A percentile compares a stretch with the other conserved stretches of the same genome.
Evolutionary conservation across 2,113 vertebrate species (phyloP).

Genomic region (Ursus arctos): DNA sequence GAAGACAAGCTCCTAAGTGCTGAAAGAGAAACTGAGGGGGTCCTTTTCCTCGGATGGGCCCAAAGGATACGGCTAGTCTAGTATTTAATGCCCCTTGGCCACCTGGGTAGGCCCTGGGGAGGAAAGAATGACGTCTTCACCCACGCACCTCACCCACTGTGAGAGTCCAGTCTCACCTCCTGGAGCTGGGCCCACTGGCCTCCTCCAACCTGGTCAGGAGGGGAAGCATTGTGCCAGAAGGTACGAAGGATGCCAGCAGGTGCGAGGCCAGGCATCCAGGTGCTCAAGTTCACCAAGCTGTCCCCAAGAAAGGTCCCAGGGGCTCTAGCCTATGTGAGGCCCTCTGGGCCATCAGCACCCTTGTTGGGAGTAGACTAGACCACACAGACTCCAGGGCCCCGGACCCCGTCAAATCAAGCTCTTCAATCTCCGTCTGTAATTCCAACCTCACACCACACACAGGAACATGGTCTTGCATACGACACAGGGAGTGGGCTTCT

Average conservation of each 20-base stretch:
- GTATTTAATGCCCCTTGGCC: background rate
- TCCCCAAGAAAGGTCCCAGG: background rate
- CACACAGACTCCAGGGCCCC: background rate
- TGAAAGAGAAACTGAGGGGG: background rate
- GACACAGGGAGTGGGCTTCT: background rate
- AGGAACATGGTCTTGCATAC: fast-evolving
- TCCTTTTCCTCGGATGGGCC: background rate
- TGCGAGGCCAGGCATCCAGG: background rate
- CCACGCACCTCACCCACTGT: background rate
- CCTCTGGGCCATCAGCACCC: background rate
- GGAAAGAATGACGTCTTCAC: background rate
- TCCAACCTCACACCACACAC: too few relatives aligned
- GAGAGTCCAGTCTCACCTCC: fast-evolving
- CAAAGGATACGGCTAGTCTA: background rate
- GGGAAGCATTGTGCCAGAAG: background rate
- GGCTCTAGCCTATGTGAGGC: background rate
- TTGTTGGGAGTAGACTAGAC: background rate
- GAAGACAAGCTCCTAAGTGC: background rate
- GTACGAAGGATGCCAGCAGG: background rate
- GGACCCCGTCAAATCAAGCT: fast-evolving
- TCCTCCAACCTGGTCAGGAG: background rate
- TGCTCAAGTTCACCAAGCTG: background rate
- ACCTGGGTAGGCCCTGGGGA: background rate
- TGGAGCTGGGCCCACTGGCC: fast-evolving
- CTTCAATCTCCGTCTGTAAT: background rate